Base-by-base conservation (phyloP, 1,140 invertebrate genomes). In the Ceratina japonica region DNA sequence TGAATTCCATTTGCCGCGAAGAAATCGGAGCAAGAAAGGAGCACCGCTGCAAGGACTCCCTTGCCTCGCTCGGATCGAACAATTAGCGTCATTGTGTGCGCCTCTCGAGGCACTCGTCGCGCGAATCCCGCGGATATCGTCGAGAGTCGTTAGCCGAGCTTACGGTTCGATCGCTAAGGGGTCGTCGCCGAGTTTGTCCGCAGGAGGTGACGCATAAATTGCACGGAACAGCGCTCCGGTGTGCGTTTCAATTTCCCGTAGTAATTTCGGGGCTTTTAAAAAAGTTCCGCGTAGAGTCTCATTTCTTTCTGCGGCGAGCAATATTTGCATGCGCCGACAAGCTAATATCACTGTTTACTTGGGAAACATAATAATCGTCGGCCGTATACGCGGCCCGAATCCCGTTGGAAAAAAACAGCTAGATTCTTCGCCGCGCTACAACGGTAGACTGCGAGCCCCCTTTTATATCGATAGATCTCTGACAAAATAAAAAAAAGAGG, bases 281-380 rank as follows among this genome's bases (percentile, higher is more conserved):
- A 72, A 78, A 78, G 75, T 78, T 78, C 49, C 58, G 58, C 68
- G 75, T 69, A 71, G 69, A 77, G 71, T 77, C 75, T 77, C 75
- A 77, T 77, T 78, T 78, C 75, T 78, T 78, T 63, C 51, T 18
- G 31, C 18, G 69, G 68, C 22, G 62, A 78, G 75, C 68, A 71
- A 78, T 78, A 78, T 78, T 78, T 78, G 75, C 75, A 63, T 72
- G 59, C 75, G 75, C 75, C 75, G 75, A 78, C 75, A 78, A 78
- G 75, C 68, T 78, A 78, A 78, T 78, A 78, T 78, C 75, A 61
- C 75, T 78, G 75, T 78, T 78, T 78, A 78, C 75, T 72, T 72
- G 68, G 75, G 69, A 78, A 78, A 78, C 75, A 78, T 72, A 78
- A 78, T 78, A 78, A 78, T 78, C 75, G 75, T 78, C 31, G 58